phyloP scores from a whole-genome alignment of 2,113 vertebrate species.

The Pseudolaguvia tuberculata region DNA sequence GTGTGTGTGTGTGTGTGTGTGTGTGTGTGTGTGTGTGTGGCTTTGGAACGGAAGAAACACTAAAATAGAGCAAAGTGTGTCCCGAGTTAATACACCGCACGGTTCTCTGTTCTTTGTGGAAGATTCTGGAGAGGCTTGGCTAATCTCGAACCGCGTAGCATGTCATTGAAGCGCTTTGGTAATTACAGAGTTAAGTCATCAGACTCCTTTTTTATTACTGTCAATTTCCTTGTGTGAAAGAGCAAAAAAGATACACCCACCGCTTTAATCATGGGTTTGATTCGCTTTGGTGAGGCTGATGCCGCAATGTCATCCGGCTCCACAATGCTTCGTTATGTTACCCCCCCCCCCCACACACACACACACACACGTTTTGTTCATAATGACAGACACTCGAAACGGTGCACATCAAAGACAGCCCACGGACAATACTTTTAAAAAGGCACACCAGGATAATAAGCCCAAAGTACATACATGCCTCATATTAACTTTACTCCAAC shows the following conservation, averaged over 20 bases:
- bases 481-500: slow-evolving; percentile 20
- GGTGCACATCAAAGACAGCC: slow-evolving; percentile 39
- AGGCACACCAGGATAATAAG: slow-evolving; percentile 14
- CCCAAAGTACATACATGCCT: slow-evolving; percentile 20
- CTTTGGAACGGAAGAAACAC: slow-evolving; percentile 15
- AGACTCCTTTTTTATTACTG: slow-evolving; percentile 86
- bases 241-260: slow-evolving; percentile 74
- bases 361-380: too few species aligned
- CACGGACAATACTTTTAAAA: slow-evolving; percentile 31
- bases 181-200: slow-evolving; percentile 79
- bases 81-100: slow-evolving; percentile 30
- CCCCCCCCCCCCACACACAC: too few species aligned
- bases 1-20: slow-evolving; percentile 30
- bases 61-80: slow-evolving; percentile 29
- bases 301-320: slow-evolving; percentile 75
- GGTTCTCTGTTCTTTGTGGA: slow-evolving; percentile 10
- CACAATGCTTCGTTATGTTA: slow-evolving; percentile 37
- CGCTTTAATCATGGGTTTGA: slow-evolving; percentile 83
- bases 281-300: slow-evolving; percentile 78
- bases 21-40: slow-evolving; percentile 21
- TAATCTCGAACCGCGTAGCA: slow-evolving; percentile 45
- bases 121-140: slow-evolving; percentile 23
- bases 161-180: slow-evolving; percentile 64
- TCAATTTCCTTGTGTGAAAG: slow-evolving; percentile 81
- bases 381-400: slow-evolving; percentile 46